Evolutionary conservation across 2,888 invertebrate species (phyloP), one percentile per base, ranked within the genome.

Genomic region (Trichacis sp.): DNA sequence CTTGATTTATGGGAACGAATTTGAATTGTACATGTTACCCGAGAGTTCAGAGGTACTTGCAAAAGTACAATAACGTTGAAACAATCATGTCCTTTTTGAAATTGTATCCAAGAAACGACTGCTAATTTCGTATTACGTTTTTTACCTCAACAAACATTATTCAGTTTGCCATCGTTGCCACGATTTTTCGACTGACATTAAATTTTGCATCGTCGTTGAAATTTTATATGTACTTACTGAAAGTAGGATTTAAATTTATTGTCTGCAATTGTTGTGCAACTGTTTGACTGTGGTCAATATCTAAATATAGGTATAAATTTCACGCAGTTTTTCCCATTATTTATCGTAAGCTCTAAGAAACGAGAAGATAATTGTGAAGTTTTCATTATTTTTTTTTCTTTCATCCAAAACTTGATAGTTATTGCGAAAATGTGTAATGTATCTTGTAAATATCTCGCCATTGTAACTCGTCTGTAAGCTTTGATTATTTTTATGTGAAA

Each of bases 371-470:
- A 59, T 57, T 69, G 73, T 73, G 66, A 72, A 70, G n/a, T n/a
- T n/a, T n/a, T n/a, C n/a, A n/a, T n/a, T n/a, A n/a, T n/a, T n/a
- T n/a, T n/a, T n/a, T n/a, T 73, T 76, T 75, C 73, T 72, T 77
- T 74, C 79, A 78, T 24, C 24, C 68, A 77, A 74, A 74, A 79
- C 71, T 77, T 76, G 75, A 75, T 75, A 72, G 69, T 76, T 77
- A 73, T 78, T 52, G 55, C 63, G 50, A 49, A 55, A 30, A 74
- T 82, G 81, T 77, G 73, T 77, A 79, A 77, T 78, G 80, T 77
- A 77, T 77, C 73, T 77, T 82, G 79, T 82, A 81, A 81, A 82
- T 81, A 82, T 65, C 74, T 79, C 70, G 73, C 80, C 68, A 73
- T 73, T 71, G 72, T 78, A 73, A 78, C 75, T 78, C 74, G 69